Evolutionary conservation across 53 echinoderm and acorn worm species (phyloP).

Genomic region (Holothuria leucospilota): DNA sequence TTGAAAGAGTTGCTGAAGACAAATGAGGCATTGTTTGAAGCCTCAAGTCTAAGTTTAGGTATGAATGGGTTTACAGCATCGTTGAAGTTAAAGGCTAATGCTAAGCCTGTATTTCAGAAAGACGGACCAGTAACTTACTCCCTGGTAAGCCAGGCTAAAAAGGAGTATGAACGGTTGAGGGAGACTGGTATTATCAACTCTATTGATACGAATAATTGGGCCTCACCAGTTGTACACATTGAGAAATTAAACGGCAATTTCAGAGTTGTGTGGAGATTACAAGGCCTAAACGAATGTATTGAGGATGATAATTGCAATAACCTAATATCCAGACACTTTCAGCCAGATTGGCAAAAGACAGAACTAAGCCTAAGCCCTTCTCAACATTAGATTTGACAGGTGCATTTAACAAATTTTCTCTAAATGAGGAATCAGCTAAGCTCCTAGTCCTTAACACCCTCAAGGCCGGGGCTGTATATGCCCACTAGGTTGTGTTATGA

Average conservation of each 20-base stretch:
- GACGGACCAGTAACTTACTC: too few relatives aligned
- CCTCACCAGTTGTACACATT: constrained; percentile 32
- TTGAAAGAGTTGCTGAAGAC: too few relatives aligned
- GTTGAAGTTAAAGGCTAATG: too few relatives aligned
- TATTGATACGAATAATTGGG: constrained; percentile 41
- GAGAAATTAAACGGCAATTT: constrained; percentile 41
- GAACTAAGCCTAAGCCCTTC: constrained; percentile 17
- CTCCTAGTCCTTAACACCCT: neutral
- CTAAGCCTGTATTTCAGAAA: too few relatives aligned
- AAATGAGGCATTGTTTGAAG: too few relatives aligned
- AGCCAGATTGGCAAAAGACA: constrained; percentile 23
- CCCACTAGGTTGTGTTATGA: constrained; percentile 13
- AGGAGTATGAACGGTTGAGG: too few relatives aligned
- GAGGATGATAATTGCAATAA: constrained; percentile 54
- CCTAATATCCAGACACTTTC: constrained; percentile 41
- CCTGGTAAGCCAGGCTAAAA: too few relatives aligned
- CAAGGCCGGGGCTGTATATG: constrained; percentile 17
- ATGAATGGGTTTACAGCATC: too few relatives aligned
- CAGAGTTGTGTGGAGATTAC: constrained; percentile 45
- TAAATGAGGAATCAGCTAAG: constrained; percentile 43
- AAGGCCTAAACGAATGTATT: constrained; percentile 10
- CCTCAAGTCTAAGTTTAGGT: too few relatives aligned
- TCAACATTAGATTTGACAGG: constrained; percentile 53
- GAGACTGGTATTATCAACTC: too few relatives aligned
- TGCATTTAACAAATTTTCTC: constrained; percentile 35